phyloP scores from a whole-genome alignment of 2,113 vertebrate species.

The Galbula dea region DNA sequence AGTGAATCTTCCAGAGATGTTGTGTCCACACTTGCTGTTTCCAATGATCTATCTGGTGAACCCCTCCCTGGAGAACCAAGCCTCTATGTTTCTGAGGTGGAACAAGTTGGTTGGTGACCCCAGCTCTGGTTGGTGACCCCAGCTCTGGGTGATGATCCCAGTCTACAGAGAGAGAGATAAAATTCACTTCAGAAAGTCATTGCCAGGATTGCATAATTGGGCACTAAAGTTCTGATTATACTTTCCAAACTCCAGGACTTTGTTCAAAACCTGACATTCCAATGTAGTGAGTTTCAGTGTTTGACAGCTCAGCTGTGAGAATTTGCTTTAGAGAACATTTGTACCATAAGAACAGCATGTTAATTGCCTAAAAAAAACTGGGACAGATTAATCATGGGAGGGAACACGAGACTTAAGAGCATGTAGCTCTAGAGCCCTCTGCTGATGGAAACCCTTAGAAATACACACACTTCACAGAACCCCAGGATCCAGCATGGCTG shows the following conservation, averaged over 20 bases:
- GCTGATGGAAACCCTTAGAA: not conserved
- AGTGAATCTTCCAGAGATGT: not conserved
- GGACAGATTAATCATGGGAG: conserved; percentile 68
- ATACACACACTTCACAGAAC: too few relatives aligned
- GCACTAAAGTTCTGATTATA: conserved; percentile 51
- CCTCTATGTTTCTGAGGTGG: not conserved
- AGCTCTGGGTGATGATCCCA: not conserved
- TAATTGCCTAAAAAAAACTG: conserved; percentile 65
- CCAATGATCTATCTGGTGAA: not conserved
- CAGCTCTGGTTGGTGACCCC: too few relatives aligned
- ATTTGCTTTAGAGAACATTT: conserved; percentile 51
- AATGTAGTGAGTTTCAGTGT: conserved; percentile 29
- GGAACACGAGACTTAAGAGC: not conserved
- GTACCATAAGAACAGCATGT: conserved; percentile 48
- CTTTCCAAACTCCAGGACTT: conserved; percentile 33
- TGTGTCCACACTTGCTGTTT: not conserved
- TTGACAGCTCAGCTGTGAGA: conserved; percentile 61
- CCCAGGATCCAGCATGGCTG: too few relatives aligned
- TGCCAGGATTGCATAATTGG: conserved; percentile 21
- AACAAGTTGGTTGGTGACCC: not conserved
- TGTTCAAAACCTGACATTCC: conserved; percentile 54
- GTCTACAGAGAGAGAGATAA: not conserved
- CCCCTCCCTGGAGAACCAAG: not conserved
- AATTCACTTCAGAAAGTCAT: conserved; percentile 2
- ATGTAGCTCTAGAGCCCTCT: conserved; percentile 20